Base-by-base conservation (phyloP, 2,888 invertebrate species). In the Chrysolina oricalcia region DNA sequence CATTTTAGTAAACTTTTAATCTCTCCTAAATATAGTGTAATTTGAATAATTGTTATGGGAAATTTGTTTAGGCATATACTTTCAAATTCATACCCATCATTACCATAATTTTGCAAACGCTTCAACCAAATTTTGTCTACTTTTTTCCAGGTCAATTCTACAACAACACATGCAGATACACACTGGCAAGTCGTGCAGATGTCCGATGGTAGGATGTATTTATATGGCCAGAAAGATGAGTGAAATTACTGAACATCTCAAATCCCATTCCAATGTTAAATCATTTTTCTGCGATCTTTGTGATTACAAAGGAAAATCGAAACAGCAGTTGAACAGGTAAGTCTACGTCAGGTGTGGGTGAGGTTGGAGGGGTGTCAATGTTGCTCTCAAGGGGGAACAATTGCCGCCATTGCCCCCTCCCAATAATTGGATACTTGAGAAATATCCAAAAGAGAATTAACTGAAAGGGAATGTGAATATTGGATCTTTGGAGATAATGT, bases 151-250 rank as follows among this genome's bases (percentile, higher is more conserved):
- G 80, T 90, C 90, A 78, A 90, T 90, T 67, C 88, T 93, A 9
- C 90, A 91, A 74, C 91, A 92, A 80, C 93, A 94, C 86, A 90
- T 91, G 88, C 86, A 90, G 67, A 90, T 89, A 27, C 93, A 93
- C 84, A 88, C 88, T 0, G 91, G 91, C 10, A 91, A 91, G 83
- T 87, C 89, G 71, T 91, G 89, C 86, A 89, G 88, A 79, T 93
- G 93, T 82, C 88, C 90, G 13, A 84, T 89, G 77, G 87, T 90
- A 43, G 90, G 90, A 40, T 93, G 94, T 81, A 88, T 90, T 10
- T 92, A 91, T 84, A 86, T 90, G 8, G 91, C 91, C 0, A 88
- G 92, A 41, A 92, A 90, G 63, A 87, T 88, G 73, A 89, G 90
- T 19, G 91, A 92, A 82, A 87, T 93, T 17, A 90, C 89, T 69